Conservation (phyloP, 1,140 invertebrate genomes). For the Leptonema lineaticorne region DNA sequence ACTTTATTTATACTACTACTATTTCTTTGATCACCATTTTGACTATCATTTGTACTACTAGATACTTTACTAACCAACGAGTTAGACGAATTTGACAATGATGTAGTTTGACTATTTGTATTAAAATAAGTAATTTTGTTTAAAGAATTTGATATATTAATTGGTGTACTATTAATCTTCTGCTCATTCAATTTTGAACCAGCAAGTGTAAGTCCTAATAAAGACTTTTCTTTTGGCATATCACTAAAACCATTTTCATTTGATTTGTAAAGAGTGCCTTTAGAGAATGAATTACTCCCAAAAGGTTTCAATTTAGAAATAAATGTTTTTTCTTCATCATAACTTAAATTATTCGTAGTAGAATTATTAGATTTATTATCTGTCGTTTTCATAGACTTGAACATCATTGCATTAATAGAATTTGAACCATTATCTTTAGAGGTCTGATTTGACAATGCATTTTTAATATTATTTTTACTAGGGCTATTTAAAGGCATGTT, state of each 20-base stretch:
- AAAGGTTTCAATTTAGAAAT: not conserved
- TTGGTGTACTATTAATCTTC: not conserved
- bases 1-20: not conserved
- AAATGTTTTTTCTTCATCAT: not conserved
- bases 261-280: not conserved
- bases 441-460: constrained; percentile 32
- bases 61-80: not conserved
- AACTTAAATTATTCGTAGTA: not conserved
- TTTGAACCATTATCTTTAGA: constrained; percentile 47
- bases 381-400: constrained; percentile 41
- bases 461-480: constrained; percentile 44
- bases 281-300: not conserved
- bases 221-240: not conserved
- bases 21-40: constrained; percentile 7
- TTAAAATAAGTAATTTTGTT: constrained; percentile 7
- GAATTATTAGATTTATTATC: constrained; percentile 43
- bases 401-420: constrained; percentile 50
- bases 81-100: not conserved
- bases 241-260: constrained; percentile 6
- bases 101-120: not conserved
- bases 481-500: constrained; percentile 46
- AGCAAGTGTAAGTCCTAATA: not conserved
- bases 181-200: not conserved
- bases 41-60: not conserved
- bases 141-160: not conserved